phyloP scores from a whole-genome alignment of 1,140 invertebrate genomes.

The Bradysia coprophila region DNA sequence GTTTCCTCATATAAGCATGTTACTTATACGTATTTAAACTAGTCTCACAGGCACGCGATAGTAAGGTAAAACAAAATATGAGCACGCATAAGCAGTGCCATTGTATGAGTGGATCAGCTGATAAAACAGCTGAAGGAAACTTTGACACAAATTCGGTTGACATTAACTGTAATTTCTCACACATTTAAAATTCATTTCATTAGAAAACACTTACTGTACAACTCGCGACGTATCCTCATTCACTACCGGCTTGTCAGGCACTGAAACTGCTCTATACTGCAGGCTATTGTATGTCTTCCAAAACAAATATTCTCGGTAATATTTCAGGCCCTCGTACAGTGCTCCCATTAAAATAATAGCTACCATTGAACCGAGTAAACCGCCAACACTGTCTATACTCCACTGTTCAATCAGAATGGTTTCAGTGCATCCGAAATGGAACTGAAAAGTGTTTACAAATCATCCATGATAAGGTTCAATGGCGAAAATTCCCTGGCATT shows the following conservation, averaged over 20 bases:
- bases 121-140: too few relatives aligned
- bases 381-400: conserved; percentile 48
- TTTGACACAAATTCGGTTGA: too few relatives aligned
- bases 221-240: conserved; percentile 44
- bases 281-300: conserved; percentile 61
- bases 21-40: too few relatives aligned
- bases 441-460: too few relatives aligned
- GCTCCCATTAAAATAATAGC: conserved; percentile 70
- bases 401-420: conserved; percentile 62
- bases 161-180: too few relatives aligned
- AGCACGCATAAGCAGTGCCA: too few relatives aligned
- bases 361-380: conserved; percentile 65
- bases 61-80: too few relatives aligned
- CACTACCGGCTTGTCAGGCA: conserved; percentile 45
- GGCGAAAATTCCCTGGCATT: background rate
- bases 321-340: conserved; percentile 82
- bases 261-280: conserved; percentile 48
- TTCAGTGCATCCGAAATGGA: conserved; percentile 57
- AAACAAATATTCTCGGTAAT: conserved; percentile 67
- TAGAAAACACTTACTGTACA: conserved; percentile 39
- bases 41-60: too few relatives aligned
- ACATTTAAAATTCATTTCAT: background rate
- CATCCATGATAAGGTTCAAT: too few relatives aligned
- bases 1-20: too few relatives aligned
- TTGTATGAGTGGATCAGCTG: too few relatives aligned